Base-by-base conservation (phyloP, 2,113 vertebrate genomes). In the Carassius auratus region DNA sequence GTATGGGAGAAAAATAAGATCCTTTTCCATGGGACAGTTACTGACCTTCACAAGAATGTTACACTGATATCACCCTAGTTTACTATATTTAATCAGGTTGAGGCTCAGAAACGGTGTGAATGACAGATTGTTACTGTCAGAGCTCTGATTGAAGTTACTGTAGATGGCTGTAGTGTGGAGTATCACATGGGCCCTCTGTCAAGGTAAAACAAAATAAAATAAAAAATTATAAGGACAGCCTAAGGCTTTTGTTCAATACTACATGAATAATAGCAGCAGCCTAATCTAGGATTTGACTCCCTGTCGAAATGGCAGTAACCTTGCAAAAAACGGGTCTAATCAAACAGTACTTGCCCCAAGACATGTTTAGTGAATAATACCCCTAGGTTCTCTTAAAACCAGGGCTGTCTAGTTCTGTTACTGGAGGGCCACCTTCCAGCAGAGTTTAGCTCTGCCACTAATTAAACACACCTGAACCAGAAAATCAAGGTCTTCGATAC, bases 121-220 rank as follows among this genome's bases (percentile, higher is more conserved):
- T 89, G 83, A 86, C 85, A 81, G 76, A 89, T 83, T 75, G 68
- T 85, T 75, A 50, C 88, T 89, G 88, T 85, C 88, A 80, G 85
- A 64, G 68, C 33, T 73, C 15, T 59, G 33, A 85, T 76, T 85
- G n/a, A 84, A 77, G 74, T 74, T 86, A 30, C 30, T 30, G 30
- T 30, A 76, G 66, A 87, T 80, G 85, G 17, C 42, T 61, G 55
- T 15, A 7, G n/a, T 71, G 8, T 50, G 71, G 17, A 73, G 26
- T 55, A 75, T 76, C 50, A 45, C 50, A 62, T n/a, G 15, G n/a
- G 55, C 57, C 15, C 17, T 69, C 15, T 8, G 5, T 82, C 0
- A 30, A 30, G 23, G 23, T 69, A 68, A 81, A 50, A 45, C 36
- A 81, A 14, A 68, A 79, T 1, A 38, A 38, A 38, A 10, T 42